These are phyloP conservation scores for Campoplex nolae DNA, from an alignment of 2,888 invertebrate genomes.

Conservation along the genomic window DNA sequence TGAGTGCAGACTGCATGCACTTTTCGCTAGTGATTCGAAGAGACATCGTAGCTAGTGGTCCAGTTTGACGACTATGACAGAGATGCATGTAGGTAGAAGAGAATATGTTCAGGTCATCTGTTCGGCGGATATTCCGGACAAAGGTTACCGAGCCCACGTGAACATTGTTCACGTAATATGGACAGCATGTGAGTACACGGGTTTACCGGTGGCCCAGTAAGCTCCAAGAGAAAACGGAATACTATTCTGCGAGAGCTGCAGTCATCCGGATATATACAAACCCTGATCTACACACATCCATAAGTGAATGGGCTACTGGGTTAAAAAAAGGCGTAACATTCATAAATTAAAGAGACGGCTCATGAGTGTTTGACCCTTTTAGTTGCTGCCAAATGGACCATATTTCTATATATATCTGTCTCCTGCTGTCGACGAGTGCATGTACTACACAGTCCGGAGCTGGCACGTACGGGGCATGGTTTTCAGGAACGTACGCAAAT, in stretches of 20 bases:
- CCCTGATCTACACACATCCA: slow-evolving; percentile 2
- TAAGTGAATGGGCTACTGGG: background rate
- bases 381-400: background rate
- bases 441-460: background rate
- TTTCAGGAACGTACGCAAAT: slow-evolving; percentile 52
- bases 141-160: slow-evolving; percentile 50
- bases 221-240: slow-evolving; percentile 38
- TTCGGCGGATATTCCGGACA: slow-evolving; percentile 42
- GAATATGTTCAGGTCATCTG: slow-evolving; percentile 8
- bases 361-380: slow-evolving; percentile 1
- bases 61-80: background rate
- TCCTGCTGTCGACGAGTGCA: background rate
- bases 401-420: slow-evolving; percentile 7
- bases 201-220: slow-evolving; percentile 62
- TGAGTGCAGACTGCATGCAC: background rate
- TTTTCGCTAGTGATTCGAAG: slow-evolving; percentile 17
- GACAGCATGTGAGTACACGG: slow-evolving; percentile 62
- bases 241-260: slow-evolving; percentile 6
- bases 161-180: slow-evolving; percentile 68
- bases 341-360: background rate
- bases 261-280: slow-evolving; percentile 8
- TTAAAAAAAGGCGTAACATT: slow-evolving; percentile 20
- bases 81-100: background rate
- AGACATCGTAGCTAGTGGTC: slow-evolving; percentile 30
- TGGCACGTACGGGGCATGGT: slow-evolving; percentile 25